phyloP scores from a whole-genome alignment of 2,888 invertebrate species.

The Amorpha juglandis region DNA sequence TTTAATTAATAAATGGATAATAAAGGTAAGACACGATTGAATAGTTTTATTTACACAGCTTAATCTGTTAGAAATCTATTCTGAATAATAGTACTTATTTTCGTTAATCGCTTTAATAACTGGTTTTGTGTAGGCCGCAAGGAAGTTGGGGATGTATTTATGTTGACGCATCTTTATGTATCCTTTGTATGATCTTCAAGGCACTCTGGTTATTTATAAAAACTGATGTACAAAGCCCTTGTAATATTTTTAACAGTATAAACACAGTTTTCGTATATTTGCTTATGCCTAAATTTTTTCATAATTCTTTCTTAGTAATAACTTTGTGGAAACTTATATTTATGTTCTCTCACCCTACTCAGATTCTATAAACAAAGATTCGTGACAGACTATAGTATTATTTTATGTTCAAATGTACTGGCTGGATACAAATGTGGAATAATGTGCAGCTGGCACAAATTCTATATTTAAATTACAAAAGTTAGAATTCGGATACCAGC shows the following conservation, averaged over 20 bases:
- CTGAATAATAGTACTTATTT: constrained; percentile 4
- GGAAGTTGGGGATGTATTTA: constrained; percentile 2
- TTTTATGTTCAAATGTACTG: too few species aligned
- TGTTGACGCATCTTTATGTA: constrained; percentile 14
- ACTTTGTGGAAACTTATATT: too few species aligned
- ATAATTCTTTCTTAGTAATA: too few species aligned
- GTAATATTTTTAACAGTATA: background rate
- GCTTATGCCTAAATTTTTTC: too few species aligned
- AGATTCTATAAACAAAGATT: too few species aligned
- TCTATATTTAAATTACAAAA: too few species aligned
- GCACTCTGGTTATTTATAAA: constrained; percentile 1
- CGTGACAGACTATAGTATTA: too few species aligned
- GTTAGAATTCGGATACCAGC: too few species aligned
- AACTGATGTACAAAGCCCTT: constrained; percentile 8
- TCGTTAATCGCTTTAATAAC: constrained; percentile 14
- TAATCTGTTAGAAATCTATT: constrained; percentile 3
- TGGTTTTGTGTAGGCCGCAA: constrained; percentile 9
- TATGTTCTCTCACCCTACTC: too few species aligned
- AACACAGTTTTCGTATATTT: background rate
- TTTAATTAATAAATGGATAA: constrained; percentile 49
- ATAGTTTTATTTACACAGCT: constrained; percentile 15
- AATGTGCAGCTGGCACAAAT: too few species aligned
- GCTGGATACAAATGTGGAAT: too few species aligned
- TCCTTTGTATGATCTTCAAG: constrained; percentile 17
- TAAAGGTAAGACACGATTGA: constrained; percentile 50